These are phyloP conservation scores for Bovichtus variegatus DNA, from an alignment of 2,797 vertebrate species.

Conservation along the genomic window DNA sequence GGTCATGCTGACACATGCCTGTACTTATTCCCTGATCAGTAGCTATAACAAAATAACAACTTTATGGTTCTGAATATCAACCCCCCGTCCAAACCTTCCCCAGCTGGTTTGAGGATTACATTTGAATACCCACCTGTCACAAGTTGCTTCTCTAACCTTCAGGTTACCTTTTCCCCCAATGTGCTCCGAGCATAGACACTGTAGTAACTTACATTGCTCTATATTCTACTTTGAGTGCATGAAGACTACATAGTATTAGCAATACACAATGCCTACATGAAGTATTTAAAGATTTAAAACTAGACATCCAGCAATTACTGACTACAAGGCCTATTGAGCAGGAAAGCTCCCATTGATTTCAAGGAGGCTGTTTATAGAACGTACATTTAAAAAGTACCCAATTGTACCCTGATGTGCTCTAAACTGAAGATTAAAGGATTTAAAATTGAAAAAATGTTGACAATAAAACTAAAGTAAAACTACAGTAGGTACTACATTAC, in stretches of 20 bases:
- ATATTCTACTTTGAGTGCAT: slow-evolving; percentile 33
- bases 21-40: background rate
- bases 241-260: slow-evolving; percentile 11
- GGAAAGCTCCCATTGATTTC: background rate
- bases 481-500: background rate
- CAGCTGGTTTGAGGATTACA: slow-evolving; percentile 44
- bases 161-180: slow-evolving; percentile 37
- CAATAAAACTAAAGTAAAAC: background rate
- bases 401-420: background rate
- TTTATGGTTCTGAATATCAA: slow-evolving; percentile 1
- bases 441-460: background rate
- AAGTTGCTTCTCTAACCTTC: slow-evolving; percentile 53
- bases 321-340: background rate
- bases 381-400: background rate
- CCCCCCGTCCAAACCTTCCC: slow-evolving; percentile 12
- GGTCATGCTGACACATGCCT: background rate
- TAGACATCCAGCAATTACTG: slow-evolving; percentile 8
- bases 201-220: slow-evolving; percentile 28
- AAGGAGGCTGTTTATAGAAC: background rate
- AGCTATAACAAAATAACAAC: background rate
- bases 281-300: slow-evolving; percentile 11
- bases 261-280: background rate
- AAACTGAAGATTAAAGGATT: background rate
- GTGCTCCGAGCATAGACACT: slow-evolving; percentile 14
- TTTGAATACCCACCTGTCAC: slow-evolving; percentile 50